Evolutionary conservation across 2,113 vertebrate genomes (phyloP).

Genomic region (Notarius quadriscutis): DNA sequence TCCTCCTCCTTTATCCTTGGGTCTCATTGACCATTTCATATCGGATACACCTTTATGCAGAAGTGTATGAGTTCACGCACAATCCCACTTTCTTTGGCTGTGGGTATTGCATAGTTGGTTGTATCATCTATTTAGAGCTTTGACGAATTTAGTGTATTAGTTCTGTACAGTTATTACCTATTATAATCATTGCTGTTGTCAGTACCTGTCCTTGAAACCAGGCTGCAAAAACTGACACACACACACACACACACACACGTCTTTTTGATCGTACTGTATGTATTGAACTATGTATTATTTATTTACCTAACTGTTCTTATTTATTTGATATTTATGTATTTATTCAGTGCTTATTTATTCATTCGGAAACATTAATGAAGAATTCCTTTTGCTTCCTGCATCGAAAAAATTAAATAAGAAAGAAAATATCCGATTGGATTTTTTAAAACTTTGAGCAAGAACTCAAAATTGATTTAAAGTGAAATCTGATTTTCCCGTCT

Average conservation of each 20-base stretch:
- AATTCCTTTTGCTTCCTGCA: not conserved
- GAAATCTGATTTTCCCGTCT: not conserved
- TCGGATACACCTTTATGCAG: slow-evolving; percentile 32
- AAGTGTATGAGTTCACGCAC: slow-evolving; percentile 26
- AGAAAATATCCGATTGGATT: not conserved
- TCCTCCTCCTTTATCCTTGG: slow-evolving; percentile 9
- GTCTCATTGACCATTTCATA: slow-evolving; percentile 28
- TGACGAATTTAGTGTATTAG: slow-evolving; percentile 31
- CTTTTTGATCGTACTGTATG: slow-evolving; percentile 57
- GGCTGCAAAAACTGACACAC: slow-evolving; percentile 62
- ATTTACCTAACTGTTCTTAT: slow-evolving; percentile 52
- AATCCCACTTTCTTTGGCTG: slow-evolving; percentile 36
- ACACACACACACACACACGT: slow-evolving; percentile 53
- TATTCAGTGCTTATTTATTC: slow-evolving; percentile 43
- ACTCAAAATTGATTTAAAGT: too few species aligned
- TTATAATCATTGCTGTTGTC: slow-evolving; percentile 35
- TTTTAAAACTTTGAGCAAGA: not conserved
- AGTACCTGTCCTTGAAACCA: slow-evolving; percentile 47
- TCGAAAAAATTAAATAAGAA: not conserved
- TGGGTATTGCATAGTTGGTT: slow-evolving; percentile 36
- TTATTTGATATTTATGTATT: slow-evolving; percentile 47
- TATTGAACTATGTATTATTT: slow-evolving; percentile 51
- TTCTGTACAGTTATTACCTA: slow-evolving; percentile 37
- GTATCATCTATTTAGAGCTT: slow-evolving; percentile 27
- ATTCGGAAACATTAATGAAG: not conserved